phyloP scores from a whole-genome alignment of 2,113 vertebrate genomes.

The Sciurus niger region DNA sequence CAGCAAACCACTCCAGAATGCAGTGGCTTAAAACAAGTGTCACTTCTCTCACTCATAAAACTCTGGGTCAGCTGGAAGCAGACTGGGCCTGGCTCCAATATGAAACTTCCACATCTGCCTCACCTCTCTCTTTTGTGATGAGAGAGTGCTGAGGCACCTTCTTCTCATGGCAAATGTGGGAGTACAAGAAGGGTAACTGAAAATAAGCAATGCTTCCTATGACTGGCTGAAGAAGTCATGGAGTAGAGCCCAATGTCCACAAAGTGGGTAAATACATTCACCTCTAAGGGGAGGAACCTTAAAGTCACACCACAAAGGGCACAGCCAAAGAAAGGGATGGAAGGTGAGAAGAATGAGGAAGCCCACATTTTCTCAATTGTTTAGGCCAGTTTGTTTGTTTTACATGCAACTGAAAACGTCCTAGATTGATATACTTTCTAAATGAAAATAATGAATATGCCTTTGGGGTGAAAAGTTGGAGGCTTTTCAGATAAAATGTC shows the following conservation, averaged over 20 bases:
- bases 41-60: background rate
- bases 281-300: background rate
- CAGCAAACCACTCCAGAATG: conserved; percentile 41
- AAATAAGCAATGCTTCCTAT: background rate
- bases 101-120: background rate
- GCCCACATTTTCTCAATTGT: background rate
- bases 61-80: background rate
- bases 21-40: background rate
- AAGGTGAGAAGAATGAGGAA: background rate
- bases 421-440: conserved; percentile 29
- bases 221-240: background rate
- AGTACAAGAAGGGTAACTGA: background rate
- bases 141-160: background rate
- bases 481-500: conserved; percentile 28
- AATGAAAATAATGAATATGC: conserved; percentile 10
- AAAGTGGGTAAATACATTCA: background rate
- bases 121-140: background rate
- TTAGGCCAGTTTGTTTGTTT: conserved; percentile 5
- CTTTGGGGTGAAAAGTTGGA: background rate
- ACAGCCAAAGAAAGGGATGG: background rate
- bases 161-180: too few relatives aligned
- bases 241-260: background rate
- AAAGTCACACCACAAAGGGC: background rate
- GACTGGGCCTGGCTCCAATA: background rate
- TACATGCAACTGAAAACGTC: background rate